Conservation (phyloP, 2,113 vertebrate genomes). For the Myrmecophaga tridactyla region DNA sequence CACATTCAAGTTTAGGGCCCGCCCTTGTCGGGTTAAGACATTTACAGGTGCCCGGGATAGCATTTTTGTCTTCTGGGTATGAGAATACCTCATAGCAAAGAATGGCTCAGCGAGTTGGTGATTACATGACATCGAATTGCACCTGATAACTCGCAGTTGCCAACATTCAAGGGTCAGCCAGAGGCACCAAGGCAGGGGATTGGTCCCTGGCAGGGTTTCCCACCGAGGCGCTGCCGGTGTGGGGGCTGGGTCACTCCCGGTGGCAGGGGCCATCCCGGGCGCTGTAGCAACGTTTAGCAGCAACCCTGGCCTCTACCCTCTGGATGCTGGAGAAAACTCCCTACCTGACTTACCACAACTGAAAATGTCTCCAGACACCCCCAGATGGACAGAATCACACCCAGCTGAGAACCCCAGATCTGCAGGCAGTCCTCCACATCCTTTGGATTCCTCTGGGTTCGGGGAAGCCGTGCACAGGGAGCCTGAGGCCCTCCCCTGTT, state of each 20-base stretch:
- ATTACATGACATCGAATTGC: neutral
- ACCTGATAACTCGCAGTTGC: neutral
- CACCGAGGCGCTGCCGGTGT: neutral
- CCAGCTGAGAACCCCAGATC: neutral
- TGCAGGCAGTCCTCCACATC: neutral
- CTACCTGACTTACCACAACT: neutral
- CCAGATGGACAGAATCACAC: neutral
- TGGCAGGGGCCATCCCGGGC: neutral
- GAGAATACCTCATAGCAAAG: neutral
- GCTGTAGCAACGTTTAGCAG: neutral
- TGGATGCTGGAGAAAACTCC: too few species aligned
- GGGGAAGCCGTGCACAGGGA: neutral
- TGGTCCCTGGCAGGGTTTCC: neutral
- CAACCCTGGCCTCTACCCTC: neutral
- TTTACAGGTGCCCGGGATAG: neutral
- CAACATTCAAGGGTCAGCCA: accelerated
- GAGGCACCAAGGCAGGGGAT: neutral
- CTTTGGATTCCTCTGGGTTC: neutral
- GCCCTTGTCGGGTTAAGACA: neutral
- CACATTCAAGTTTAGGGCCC: neutral
- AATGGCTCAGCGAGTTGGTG: neutral
- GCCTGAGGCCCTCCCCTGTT: too few species aligned
- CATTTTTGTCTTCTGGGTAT: neutral
- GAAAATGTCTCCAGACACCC: neutral
- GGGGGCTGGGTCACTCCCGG: neutral